These are phyloP conservation scores for Serinus canaria DNA, from an alignment of 2,113 vertebrate genomes.

Conservation along the genomic window DNA sequence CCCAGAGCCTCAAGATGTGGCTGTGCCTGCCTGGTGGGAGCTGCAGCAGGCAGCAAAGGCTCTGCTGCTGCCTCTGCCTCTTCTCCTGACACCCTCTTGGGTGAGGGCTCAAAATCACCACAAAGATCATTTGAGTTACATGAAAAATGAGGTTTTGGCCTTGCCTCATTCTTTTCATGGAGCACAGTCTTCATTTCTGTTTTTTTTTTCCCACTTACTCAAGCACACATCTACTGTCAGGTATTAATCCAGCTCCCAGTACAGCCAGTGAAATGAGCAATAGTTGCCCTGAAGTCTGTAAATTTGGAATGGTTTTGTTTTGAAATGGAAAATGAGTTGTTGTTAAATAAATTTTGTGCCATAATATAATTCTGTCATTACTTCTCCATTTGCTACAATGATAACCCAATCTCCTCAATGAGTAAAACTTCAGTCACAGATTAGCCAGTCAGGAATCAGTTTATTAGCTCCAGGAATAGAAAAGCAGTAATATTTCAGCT, in stretches of 20 bases:
- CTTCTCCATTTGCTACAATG: neutral
- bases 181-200: neutral
- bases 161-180: neutral
- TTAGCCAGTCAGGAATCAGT: neutral
- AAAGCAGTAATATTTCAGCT: neutral
- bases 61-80: neutral
- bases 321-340: neutral
- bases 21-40: neutral
- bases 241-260: neutral
- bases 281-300: neutral
- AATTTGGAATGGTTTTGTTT: neutral
- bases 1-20: accelerated
- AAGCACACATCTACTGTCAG: neutral
- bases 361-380: neutral
- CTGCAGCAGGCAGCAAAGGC: neutral
- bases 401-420: neutral
- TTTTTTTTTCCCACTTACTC: neutral
- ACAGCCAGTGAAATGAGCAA: neutral
- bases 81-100: neutral
- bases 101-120: neutral
- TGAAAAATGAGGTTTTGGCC: accelerated
- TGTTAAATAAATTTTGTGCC: neutral
- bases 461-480: neutral
- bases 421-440: constrained; percentile 21
- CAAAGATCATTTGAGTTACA: neutral